Percentiles rank a stretch among this genome's conserved stretches.
Evolutionary conservation across 2,113 vertebrate species (phyloP).

Genomic region (Puntigrus tetrazona): DNA sequence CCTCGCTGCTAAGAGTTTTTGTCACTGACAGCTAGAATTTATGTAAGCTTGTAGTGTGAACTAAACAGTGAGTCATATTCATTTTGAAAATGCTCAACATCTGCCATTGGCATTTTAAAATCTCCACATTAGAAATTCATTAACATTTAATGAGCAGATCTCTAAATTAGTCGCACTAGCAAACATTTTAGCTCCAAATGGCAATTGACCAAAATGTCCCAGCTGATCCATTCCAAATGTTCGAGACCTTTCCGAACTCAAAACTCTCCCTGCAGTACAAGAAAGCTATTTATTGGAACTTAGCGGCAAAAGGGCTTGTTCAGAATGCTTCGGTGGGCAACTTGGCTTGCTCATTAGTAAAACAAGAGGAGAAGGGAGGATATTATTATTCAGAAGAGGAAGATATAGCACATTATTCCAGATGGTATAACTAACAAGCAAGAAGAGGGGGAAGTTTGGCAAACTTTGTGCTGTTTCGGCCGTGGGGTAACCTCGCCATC

Average conservation of each 20-base stretch:
- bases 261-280: background rate
- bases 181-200: slow-evolving; percentile 12
- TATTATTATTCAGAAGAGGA: background rate
- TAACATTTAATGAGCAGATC: background rate
- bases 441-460: background rate
- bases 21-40: slow-evolving; percentile 37
- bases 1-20: slow-evolving; percentile 11
- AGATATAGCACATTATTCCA: background rate
- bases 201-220: background rate
- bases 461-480: background rate
- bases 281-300: background rate
- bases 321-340: background rate
- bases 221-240: background rate
- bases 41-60: slow-evolving; percentile 37
- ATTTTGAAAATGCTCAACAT: slow-evolving; percentile 5
- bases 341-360: background rate
- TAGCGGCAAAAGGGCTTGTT: background rate
- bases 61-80: slow-evolving; percentile 41
- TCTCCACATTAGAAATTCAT: slow-evolving; percentile 28
- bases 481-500: background rate
- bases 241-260: background rate
- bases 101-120: slow-evolving; percentile 32
- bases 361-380: background rate
- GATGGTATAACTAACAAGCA: background rate
- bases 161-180: background rate